phyloP scores from a whole-genome alignment of 1,140 invertebrate species.

The Asbolus verrucosus region DNA sequence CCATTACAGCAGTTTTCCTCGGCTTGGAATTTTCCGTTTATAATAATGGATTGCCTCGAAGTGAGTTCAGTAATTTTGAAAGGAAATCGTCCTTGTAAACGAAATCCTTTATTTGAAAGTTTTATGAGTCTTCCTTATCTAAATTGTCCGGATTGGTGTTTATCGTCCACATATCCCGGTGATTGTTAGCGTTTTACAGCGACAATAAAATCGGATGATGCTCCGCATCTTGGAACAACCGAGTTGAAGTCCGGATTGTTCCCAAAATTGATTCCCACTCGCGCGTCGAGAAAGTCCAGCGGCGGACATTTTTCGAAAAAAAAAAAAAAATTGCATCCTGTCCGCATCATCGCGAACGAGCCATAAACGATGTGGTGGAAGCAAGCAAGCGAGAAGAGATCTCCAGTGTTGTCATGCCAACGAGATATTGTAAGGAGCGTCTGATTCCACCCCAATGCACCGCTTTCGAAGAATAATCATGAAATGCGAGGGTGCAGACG shows the following conservation, averaged over 20 bases:
- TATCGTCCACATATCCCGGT: slow-evolving; percentile 1
- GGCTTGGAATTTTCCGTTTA: not conserved
- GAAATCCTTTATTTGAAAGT: slow-evolving; percentile 11
- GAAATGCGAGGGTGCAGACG: slow-evolving; percentile 53
- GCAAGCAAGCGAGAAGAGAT: slow-evolving; percentile 49
- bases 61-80: not conserved
- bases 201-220: not conserved
- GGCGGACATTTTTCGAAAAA: not conserved
- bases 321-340: slow-evolving; percentile 2
- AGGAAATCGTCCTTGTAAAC: slow-evolving; percentile 1
- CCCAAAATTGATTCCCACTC: no score
- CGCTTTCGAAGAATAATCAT: slow-evolving; percentile 56
- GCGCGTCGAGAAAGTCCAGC: no score
- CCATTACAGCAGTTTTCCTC: not conserved
- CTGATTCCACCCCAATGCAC: slow-evolving; percentile 52
- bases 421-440: slow-evolving; percentile 52
- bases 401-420: slow-evolving; percentile 56
- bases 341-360: slow-evolving; percentile 38
- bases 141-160: slow-evolving; percentile 4
- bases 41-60: slow-evolving; percentile 7
- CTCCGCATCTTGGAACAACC: no score
- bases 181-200: not conserved
- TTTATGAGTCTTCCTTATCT: slow-evolving; percentile 8
- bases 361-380: slow-evolving; percentile 47
- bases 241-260: no score